Base-by-base conservation (phyloP, 2,888 invertebrate species). In the Cerastis leucographa region DNA sequence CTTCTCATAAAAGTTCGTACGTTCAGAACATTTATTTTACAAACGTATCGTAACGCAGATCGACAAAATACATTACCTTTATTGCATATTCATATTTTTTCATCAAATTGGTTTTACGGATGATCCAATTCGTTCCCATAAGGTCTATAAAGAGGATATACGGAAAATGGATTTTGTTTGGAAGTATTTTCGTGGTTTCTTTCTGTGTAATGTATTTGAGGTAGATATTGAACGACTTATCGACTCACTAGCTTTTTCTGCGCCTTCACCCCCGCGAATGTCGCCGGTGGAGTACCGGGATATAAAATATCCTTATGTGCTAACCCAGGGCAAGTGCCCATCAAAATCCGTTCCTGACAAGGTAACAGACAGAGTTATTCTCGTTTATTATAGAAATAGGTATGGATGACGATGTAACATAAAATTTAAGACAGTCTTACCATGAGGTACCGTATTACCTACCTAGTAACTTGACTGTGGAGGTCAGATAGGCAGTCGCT, bases 41-140 rank as follows among this genome's bases (percentile, higher is more conserved):
- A 22, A 42, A 70, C 12, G 29, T 59, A 59, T 22, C n/a, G 29
- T 9, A n/a, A n/a, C n/a, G n/a, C 29, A 59, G 9, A 44, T 70
- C 59, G 29, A 70, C 61, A 61, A 46, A 71, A 61, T 56, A 69
- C 69, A 69, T 69, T 69, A 69, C 9, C 19, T 22, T 61, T 71
- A 71, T 71, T 61, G 61, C 61, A 22, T 69, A 69, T 71, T 71
- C 62, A 71, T 46, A 46, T 35, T 11, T 19, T 35, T 35, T 56
- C 11, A 25, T 29, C 61, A 56, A 61, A 71, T 71, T 71, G 29
- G 70, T 61, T 71, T 71, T 46, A 71, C 61, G 61, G n/a, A 61
- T 70, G 9, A 59, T 44, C 44, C 22, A 59, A 61, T 59, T 70
- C 44, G 44, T 44, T 59, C 46, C 61, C n/a, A 29, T 62, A 46